These are phyloP conservation scores for Mormyrus proboscirostris DNA, from an alignment of 2,797 vertebrate species.

Conservation along the genomic window DNA sequence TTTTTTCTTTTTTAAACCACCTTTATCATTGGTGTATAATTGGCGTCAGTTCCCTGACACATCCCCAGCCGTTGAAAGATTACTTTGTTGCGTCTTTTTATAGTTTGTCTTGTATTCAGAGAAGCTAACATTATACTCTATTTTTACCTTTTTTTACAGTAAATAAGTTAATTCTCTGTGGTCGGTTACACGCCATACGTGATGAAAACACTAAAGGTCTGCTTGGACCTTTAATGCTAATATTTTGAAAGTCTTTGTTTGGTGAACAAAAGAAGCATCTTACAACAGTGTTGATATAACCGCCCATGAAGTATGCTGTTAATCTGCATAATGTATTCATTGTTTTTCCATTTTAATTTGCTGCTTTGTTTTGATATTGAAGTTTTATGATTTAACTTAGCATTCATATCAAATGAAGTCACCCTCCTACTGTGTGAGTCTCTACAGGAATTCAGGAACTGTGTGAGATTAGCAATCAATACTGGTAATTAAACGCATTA, in stretches of 20 bases:
- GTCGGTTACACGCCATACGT: neutral
- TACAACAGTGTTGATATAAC: slow-evolving; percentile 1
- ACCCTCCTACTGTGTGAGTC: slow-evolving; percentile 20
- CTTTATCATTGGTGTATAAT: neutral
- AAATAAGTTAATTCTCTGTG: neutral
- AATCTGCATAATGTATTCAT: slow-evolving; percentile 21
- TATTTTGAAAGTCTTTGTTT: neutral
- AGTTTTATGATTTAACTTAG: slow-evolving; percentile 20
- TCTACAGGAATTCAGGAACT: slow-evolving; percentile 25
- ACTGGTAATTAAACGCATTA: slow-evolving; percentile 22
- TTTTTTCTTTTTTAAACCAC: neutral
- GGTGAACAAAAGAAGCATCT: neutral
- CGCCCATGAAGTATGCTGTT: slow-evolving; percentile 1
- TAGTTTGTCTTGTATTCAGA: neutral
- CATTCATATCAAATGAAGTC: slow-evolving; percentile 24
- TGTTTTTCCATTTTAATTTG: slow-evolving; percentile 18
- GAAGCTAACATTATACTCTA: neutral
- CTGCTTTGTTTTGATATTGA: slow-evolving; percentile 12
- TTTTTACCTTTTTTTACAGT: neutral
- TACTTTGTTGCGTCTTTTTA: neutral
- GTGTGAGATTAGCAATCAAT: slow-evolving; percentile 23
- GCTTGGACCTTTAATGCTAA: neutral
- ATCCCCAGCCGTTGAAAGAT: neutral
- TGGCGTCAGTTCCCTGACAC: neutral
- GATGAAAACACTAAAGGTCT: neutral